phyloP scores from a whole-genome alignment of 2,888 invertebrate species.

The Papilio gigon region DNA sequence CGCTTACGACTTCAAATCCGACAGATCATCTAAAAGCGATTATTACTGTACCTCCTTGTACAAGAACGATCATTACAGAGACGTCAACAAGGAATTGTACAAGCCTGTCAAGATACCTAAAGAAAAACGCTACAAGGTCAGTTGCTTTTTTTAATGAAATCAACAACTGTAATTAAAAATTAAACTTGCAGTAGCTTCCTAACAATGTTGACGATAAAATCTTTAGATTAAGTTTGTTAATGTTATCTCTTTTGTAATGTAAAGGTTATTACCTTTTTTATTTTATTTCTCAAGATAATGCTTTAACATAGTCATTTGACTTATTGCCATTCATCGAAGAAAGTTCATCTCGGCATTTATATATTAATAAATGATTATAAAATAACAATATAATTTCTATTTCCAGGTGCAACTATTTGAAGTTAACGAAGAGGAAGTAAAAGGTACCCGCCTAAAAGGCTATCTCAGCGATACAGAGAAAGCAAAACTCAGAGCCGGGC shows the following conservation, averaged over 20 bases:
- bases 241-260: too few relatives aligned
- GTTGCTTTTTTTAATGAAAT: background rate
- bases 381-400: background rate
- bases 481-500: constrained; percentile 69
- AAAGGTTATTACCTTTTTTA: too few relatives aligned
- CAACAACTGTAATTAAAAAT: too few relatives aligned
- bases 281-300: too few relatives aligned
- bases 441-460: constrained; percentile 65
- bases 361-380: background rate
- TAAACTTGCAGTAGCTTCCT: too few relatives aligned
- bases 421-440: constrained; percentile 62
- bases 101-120: constrained; percentile 78
- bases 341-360: too few relatives aligned
- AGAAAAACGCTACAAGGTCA: constrained; percentile 70
- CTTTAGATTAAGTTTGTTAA: too few relatives aligned
- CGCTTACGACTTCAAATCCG: constrained; percentile 71
- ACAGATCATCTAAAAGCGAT: constrained; percentile 70
- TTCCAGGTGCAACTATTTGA: constrained; percentile 67
- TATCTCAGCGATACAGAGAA: constrained; percentile 73
- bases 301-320: too few relatives aligned
- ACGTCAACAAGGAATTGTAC: constrained; percentile 76
- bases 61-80: constrained; percentile 79
- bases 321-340: too few relatives aligned
- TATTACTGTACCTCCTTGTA: constrained; percentile 76
- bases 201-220: too few relatives aligned